Evolutionary conservation across 2,888 invertebrate species (phyloP), one percentile per base, ranked within the genome.

Genomic region (Drosophila flavopinicola): DNA sequence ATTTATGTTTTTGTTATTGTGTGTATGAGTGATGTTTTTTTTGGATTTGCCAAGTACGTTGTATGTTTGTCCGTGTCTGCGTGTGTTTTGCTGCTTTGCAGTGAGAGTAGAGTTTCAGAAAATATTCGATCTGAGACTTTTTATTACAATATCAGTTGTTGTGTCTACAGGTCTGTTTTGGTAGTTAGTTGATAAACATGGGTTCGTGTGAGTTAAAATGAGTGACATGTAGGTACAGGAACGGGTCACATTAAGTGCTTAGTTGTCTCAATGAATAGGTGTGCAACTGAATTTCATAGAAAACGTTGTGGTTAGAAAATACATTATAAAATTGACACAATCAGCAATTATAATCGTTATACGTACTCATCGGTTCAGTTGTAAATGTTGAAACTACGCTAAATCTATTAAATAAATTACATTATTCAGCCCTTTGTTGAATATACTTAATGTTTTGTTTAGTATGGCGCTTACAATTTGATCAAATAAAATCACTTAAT

Each of bases 21-120:
- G 64, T 56, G 20, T 20, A 4, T 20, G 20, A 3, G 4, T 20
- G 20, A 3, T 44, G 37, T 37, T 61, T 73, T 67, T 58, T 58
- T 66, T 85, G 54, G 78, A 66, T 61, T 59, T 75, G 66, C 76
- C 83, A 78, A 73, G 67, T 75, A 75, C 79, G 72, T 83, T 78
- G 79, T 69, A 51, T 74, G 68, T 44, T 58, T 54, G 33, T 35
- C 23, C 64, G 38, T 53, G 65, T 56, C n/a, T 60, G 41, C 48
- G 38, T 69, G 6, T 69, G 30, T 57, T 47, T 61, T 60, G 66
- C 80, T 79, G 79, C 85, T 75, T 79, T 76, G 79, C 84, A 85
- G 86, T 79, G 30, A 44, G 59, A 68, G 51, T 72, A 69, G 82
- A 77, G 65, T 71, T 68, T 85, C 67, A 75, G 71, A 85, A 82